phyloP scores from a whole-genome alignment of 2,888 invertebrate genomes.

The Tetragnatha montana region DNA sequence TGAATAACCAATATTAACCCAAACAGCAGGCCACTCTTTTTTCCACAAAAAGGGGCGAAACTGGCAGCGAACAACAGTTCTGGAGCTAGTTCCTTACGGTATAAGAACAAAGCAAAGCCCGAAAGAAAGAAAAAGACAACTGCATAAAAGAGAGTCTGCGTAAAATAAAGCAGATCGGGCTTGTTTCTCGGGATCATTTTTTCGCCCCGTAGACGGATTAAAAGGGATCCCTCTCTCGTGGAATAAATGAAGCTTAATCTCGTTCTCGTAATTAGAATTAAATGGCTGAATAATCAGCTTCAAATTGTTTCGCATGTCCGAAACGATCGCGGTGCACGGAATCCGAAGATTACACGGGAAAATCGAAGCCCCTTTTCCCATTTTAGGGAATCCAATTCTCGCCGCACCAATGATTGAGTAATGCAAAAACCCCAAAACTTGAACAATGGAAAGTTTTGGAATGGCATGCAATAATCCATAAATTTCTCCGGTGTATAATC shows the following conservation, averaged over 20 bases:
- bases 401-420: background rate
- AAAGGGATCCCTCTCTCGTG: background rate
- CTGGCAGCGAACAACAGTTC: no score
- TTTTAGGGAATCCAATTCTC: background rate
- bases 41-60: no score
- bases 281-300: conserved; percentile 1
- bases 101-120: no score
- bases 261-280: background rate
- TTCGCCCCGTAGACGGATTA: background rate
- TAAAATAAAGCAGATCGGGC: background rate
- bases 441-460: no score
- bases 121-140: background rate
- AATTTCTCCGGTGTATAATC: no score
- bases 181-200: background rate
- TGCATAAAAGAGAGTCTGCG: background rate
- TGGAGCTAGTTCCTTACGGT: no score
- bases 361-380: background rate
- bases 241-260: conserved; percentile 1
- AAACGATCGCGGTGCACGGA: background rate
- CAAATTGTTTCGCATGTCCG: background rate
- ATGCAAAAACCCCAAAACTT: background rate
- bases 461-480: no score
- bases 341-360: background rate
- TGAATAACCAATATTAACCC: background rate
- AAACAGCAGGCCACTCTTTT: no score